Conservation (phyloP, 1,140 invertebrate genomes). For the Aphidius ervi region DNA sequence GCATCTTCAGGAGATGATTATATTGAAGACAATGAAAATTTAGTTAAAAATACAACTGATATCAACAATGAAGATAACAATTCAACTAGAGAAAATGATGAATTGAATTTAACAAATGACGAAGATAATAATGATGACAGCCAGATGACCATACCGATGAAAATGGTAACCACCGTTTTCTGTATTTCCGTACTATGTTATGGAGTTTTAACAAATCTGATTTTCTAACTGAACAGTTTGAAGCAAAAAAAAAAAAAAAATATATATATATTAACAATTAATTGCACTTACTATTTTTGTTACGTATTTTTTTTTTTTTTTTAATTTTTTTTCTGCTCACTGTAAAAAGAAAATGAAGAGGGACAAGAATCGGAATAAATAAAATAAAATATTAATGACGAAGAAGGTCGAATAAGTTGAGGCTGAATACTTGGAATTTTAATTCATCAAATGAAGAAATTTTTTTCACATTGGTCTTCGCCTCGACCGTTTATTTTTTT, state of each 20-base stretch:
- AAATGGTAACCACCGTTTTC: conserved; percentile 54
- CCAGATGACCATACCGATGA: conserved; percentile 45
- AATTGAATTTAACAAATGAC: conserved; percentile 4
- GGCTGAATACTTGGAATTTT: too few species aligned
- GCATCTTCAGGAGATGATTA: neutral
- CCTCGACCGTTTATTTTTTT: conserved; percentile 1
- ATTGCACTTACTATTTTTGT: neutral
- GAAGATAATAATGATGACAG: conserved; percentile 15
- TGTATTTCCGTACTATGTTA: conserved; percentile 54
- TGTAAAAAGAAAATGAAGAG: too few species aligned
- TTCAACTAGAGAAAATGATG: neutral
- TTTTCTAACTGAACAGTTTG: conserved; percentile 39
- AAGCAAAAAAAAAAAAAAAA: conserved; percentile 11
- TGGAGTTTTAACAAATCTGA: conserved; percentile 50
- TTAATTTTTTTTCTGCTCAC: too few species aligned
- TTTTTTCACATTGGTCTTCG: conserved; percentile 12
- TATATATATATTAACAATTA: neutral
- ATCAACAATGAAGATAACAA: neutral
- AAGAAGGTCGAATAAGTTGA: too few species aligned
- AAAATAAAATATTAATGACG: too few species aligned
- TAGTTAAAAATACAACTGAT: neutral
- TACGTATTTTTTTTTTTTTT: too few species aligned
- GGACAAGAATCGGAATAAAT: too few species aligned
- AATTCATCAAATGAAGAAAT: neutral
- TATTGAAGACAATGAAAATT: neutral